A percentile compares a stretch with the other conserved stretches of the same genome.
phyloP scores from a whole-genome alignment of 1,140 invertebrate species.

The Drosophila eugracilis region DNA sequence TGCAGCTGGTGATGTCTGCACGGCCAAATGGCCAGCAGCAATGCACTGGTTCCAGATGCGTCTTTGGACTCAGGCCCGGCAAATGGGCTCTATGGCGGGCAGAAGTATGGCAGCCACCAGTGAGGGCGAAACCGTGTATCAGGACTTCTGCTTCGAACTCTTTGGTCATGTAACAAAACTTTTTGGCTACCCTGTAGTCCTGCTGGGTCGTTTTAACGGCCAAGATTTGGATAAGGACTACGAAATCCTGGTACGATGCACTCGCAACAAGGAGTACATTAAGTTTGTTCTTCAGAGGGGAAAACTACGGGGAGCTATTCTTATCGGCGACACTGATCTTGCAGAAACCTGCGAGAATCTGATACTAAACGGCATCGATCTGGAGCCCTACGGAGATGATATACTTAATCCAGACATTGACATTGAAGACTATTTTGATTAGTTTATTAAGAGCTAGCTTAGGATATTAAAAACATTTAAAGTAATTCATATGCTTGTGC shows the following conservation, averaged over 20 bases:
- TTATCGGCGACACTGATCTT: conserved; percentile 98
- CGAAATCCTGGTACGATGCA: conserved; percentile 94
- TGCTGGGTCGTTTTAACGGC: conserved; percentile 97
- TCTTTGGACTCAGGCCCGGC: conserved; percentile 98
- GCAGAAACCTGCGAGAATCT: conserved; percentile 99
- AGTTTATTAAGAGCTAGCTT: conserved; percentile 37
- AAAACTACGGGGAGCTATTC: conserved; percentile 94
- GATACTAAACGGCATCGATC: conserved; percentile 97
- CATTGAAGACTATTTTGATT: conserved; percentile 99
- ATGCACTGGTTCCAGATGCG: conserved; percentile 98
- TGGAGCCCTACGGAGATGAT: conserved; percentile 95
- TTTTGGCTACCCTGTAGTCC: conserved; percentile 97
- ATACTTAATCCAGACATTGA: conserved; percentile 98
- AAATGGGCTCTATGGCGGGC: conserved; percentile 98
- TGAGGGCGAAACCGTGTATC: conserved; percentile 88
- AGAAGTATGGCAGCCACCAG: conserved; percentile 92
- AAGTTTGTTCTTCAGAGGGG: conserved; percentile 96
- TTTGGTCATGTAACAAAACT: conserved; percentile 98
- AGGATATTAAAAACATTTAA: conserved; percentile 19
- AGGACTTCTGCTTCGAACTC: conserved; percentile 98
- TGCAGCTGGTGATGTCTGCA: conserved; percentile 97
- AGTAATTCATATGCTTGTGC: background rate
- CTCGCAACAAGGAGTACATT: conserved; percentile 93
- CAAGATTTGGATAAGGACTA: conserved; percentile 94
- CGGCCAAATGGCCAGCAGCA: conserved; percentile 90